Evolutionary conservation across 2,113 vertebrate genomes (phyloP).

Genomic region (Cyprinodon variegatus): DNA sequence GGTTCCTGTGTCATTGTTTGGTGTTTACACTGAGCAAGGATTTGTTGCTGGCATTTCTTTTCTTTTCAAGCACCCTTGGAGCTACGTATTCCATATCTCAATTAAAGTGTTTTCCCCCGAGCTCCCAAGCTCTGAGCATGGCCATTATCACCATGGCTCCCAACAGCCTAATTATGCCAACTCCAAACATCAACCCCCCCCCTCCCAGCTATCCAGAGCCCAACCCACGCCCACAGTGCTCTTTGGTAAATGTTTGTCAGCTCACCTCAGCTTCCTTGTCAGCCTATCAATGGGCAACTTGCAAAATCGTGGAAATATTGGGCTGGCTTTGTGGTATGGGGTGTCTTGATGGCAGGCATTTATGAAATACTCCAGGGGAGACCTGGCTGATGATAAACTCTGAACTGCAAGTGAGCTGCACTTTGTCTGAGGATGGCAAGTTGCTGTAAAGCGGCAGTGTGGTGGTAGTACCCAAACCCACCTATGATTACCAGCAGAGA

Average conservation of each 20-base stretch:
- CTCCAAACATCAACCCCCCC: conserved; percentile 42
- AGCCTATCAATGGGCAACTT: conserved; percentile 57
- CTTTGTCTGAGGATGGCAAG: conserved; percentile 63
- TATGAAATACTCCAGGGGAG: conserved; percentile 61
- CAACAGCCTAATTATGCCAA: conserved; percentile 72
- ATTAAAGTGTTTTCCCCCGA: conserved; percentile 74
- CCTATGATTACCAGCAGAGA: conserved; percentile 23
- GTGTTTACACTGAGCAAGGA: conserved; percentile 64
- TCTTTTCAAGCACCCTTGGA: conserved; percentile 69
- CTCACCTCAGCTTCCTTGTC: conserved; percentile 56
- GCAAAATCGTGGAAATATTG: conserved; percentile 38
- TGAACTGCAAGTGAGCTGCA: conserved; percentile 61
- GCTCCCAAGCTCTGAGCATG: conserved; percentile 60
- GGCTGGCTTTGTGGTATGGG: conserved; percentile 38
- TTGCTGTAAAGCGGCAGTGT: conserved; percentile 41
- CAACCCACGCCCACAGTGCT: conserved; percentile 46
- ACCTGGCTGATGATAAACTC: conserved; percentile 65
- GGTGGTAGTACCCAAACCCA: conserved; percentile 22
- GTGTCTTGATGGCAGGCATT: conserved; percentile 62
- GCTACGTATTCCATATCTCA: conserved; percentile 72
- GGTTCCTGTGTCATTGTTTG: conserved; percentile 44
- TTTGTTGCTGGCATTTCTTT: conserved; percentile 60
- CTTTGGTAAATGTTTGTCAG: conserved; percentile 55
- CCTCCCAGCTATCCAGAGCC: conserved; percentile 19
- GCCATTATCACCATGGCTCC: conserved; percentile 77